phyloP scores from a whole-genome alignment of 2,888 invertebrate genomes.

The Harpalus rufipes region DNA sequence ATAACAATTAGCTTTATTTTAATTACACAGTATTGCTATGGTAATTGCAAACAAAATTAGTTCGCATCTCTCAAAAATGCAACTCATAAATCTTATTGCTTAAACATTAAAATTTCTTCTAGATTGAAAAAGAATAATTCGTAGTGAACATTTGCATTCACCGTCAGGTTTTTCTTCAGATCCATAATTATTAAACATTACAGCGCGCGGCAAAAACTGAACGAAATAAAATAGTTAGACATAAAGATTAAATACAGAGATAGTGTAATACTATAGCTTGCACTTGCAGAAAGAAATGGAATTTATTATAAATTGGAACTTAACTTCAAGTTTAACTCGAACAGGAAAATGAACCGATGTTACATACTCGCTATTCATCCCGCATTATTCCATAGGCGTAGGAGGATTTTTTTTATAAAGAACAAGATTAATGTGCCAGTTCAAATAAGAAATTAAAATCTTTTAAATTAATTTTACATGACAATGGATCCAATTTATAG shows the following conservation, averaged over 20 bases:
- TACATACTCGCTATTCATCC: constrained; percentile 32
- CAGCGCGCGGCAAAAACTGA: constrained; percentile 38
- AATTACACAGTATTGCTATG: constrained; percentile 26
- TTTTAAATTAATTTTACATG: no score
- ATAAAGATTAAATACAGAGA: constrained; percentile 56
- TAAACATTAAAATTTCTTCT: constrained; percentile 19
- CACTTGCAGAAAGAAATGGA: constrained; percentile 46
- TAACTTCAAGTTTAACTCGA: constrained; percentile 27
- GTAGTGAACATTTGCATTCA: constrained; percentile 27
- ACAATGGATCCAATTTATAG: no score
- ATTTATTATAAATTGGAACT: constrained; percentile 64
- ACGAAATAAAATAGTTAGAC: constrained; percentile 60
- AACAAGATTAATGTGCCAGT: not conserved
- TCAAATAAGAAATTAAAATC: no score
- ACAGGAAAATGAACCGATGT: constrained; percentile 48
- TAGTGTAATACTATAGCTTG: constrained; percentile 55
- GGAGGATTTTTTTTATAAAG: not conserved
- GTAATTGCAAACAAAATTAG: constrained; percentile 31
- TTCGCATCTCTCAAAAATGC: constrained; percentile 14
- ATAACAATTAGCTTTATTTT: constrained; percentile 2
- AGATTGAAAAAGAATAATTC: constrained; percentile 5
- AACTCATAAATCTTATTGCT: constrained; percentile 41
- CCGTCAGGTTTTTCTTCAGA: constrained; percentile 3
- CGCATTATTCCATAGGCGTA: constrained; percentile 33
- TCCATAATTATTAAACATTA: constrained; percentile 45